Conservation (phyloP, 1,140 invertebrate genomes). For the Zaprionus ghesquierei region DNA sequence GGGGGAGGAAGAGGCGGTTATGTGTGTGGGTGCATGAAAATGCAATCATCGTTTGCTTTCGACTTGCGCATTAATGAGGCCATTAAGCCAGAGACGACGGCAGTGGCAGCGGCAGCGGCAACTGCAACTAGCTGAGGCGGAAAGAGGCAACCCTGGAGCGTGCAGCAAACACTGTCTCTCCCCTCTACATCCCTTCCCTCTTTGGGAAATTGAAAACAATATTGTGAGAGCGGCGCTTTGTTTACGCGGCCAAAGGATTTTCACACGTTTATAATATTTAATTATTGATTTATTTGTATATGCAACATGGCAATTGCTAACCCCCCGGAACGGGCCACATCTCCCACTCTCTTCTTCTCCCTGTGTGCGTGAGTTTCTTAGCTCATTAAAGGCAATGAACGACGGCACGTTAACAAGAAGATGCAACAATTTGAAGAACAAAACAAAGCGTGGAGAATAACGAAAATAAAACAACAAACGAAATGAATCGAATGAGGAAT, state of each 20-base stretch:
- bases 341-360: no score
- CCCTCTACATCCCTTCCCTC: background rate
- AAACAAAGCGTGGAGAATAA: slow-evolving; percentile 14
- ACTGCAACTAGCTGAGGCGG: slow-evolving; percentile 22
- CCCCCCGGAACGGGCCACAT: background rate
- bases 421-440: slow-evolving; percentile 42
- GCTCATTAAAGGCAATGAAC: slow-evolving; percentile 61
- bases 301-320: slow-evolving; percentile 23
- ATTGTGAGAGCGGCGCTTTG: slow-evolving; percentile 40
- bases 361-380: slow-evolving; percentile 15
- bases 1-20: background rate
- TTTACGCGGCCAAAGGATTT: slow-evolving; percentile 73
- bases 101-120: background rate
- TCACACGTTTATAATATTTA: slow-evolving; percentile 70
- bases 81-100: slow-evolving; percentile 29
- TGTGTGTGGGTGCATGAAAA: slow-evolving; percentile 25
- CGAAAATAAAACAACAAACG: slow-evolving; percentile 8
- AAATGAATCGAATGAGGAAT: slow-evolving; percentile 4
- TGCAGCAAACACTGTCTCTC: background rate
- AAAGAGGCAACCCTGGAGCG: background rate
- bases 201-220: slow-evolving; percentile 64
- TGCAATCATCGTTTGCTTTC: slow-evolving; percentile 38
- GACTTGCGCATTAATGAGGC: slow-evolving; percentile 42
- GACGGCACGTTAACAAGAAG: slow-evolving; percentile 63
- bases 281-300: slow-evolving; percentile 76